These are phyloP conservation scores for Pseudococcus jackbeardsleyi DNA, from an alignment of 2,888 invertebrate genomes.

Conservation along the genomic window DNA sequence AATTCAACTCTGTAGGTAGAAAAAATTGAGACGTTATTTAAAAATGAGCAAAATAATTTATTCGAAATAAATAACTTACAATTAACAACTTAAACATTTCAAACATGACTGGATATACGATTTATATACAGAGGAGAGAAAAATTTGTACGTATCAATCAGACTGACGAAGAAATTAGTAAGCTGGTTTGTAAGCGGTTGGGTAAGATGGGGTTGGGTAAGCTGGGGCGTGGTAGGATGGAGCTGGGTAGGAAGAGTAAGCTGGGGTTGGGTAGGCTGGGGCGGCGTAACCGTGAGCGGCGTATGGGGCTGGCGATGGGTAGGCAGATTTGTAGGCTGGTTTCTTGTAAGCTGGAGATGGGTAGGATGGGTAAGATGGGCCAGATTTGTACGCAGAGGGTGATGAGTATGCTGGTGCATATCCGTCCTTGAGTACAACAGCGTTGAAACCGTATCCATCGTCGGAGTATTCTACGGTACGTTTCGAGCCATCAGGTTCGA, in stretches of 20 bases:
- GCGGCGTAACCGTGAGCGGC: slow-evolving; percentile 49
- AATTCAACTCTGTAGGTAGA: background rate
- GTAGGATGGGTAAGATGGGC: slow-evolving; percentile 65
- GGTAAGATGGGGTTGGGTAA: slow-evolving; percentile 57
- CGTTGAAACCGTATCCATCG: slow-evolving; percentile 67
- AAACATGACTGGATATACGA: slow-evolving; percentile 63
- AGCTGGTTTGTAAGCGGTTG: slow-evolving; percentile 60
- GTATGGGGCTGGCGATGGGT: slow-evolving; percentile 61
- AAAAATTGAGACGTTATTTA: slow-evolving; percentile 10
- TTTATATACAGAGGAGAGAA: slow-evolving; percentile 59
- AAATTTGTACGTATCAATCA: slow-evolving; percentile 59
- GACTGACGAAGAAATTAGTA: slow-evolving; percentile 57
- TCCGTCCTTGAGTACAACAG: slow-evolving; percentile 66
- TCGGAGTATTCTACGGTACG: slow-evolving; percentile 67
- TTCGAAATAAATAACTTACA: slow-evolving; percentile 63
- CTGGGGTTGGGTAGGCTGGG: slow-evolving; percentile 52
- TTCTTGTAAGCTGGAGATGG: slow-evolving; percentile 64
- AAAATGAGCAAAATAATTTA: slow-evolving; percentile 65
- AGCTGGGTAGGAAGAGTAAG: slow-evolving; percentile 57
- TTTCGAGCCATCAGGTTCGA: slow-evolving; percentile 67
- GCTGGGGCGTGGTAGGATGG: slow-evolving; percentile 61
- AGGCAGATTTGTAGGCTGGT: slow-evolving; percentile 65
- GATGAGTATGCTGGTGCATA: slow-evolving; percentile 62
- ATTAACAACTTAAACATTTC: slow-evolving; percentile 64
- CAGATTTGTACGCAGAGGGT: slow-evolving; percentile 66